Evolutionary conservation across 2,888 invertebrate genomes (phyloP), one percentile per base, ranked within the genome.

Genomic region (Lapara coniferarum): DNA sequence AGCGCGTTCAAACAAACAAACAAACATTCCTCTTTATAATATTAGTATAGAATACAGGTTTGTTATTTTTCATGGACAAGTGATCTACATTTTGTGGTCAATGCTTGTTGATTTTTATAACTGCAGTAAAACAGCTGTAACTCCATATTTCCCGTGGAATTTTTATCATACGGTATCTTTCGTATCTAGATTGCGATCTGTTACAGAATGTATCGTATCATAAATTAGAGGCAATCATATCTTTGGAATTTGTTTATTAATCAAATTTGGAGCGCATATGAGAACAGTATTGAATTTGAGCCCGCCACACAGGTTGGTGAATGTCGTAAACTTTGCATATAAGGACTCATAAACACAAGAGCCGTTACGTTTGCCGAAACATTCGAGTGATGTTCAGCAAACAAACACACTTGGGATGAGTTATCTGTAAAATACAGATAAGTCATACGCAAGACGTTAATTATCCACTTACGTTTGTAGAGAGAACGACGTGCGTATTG

Each of bases 301-400:
- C 10, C 30, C 68, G 51, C 57, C 57, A 51, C 58, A 68, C 59
- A 53, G 30, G 16, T 44, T 14, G 51, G 13, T 49, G n/a, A 25
- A 1, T 52, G 16, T 51, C 37, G 68, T 68, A 52, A 58, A 37
- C 51, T 19, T 16, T 37, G 56, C 56, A 66, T 66, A 66, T 66
- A 69, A 66, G 19, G 10, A 69, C 55, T 56, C 46, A 66, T 37
- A 69, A 66, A 58, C 12, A 12, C 12, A 63, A 46, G 49, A 52
- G 46, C 69, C 69, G 69, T 69, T 69, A 69, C 19, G 53, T 44
- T 69, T n/a, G 52, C 37, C 57, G 55, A 63, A 63, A 69, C 25
- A 44, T 69, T 69, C 37, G 63, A 69, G 52, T 59, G 59, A 69
- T 69, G 52, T 57, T 59, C 19, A 51, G 68, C 44, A 69, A 68